Conservation (phyloP, 2,888 invertebrate genomes). For the Apamea anceps region DNA sequence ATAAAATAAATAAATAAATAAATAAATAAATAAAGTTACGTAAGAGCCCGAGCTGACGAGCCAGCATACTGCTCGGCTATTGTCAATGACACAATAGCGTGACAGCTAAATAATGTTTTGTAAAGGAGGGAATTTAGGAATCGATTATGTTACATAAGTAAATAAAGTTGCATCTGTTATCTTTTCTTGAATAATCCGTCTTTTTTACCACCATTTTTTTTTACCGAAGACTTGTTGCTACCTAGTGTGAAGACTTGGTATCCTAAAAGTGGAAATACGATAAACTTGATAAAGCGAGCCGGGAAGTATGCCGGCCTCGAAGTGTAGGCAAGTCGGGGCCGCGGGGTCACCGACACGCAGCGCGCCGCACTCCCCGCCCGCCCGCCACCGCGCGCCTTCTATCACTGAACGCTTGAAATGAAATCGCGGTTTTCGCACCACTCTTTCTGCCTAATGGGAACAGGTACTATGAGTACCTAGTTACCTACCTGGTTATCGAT, state of each 20-base stretch:
- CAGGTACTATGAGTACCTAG: conserved; percentile 21
- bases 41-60: conserved; percentile 6
- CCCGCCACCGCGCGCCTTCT: conserved; percentile 63
- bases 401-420: conserved; percentile 71
- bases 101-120: conserved; percentile 23
- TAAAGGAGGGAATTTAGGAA: conserved; percentile 7
- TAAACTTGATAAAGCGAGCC: conserved; percentile 71
- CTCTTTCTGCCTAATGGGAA: conserved; percentile 57
- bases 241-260: conserved; percentile 22
- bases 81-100: conserved; percentile 30
- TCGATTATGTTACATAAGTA: conserved; percentile 19
- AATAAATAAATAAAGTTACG: conserved; percentile 26
- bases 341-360: conserved; percentile 87
- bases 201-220: conserved; percentile 13
- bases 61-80: conserved; percentile 6
- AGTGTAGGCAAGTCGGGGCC: conserved; percentile 81
- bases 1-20: no score
- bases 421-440: conserved; percentile 66
- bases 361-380: conserved; percentile 69
- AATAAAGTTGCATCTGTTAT: background rate
- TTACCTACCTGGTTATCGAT: conserved; percentile 33
- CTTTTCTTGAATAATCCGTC: background rate
- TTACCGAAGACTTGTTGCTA: conserved; percentile 19
- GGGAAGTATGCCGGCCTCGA: conserved; percentile 77
- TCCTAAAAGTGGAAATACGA: conserved; percentile 59